Conservation (phyloP, 1,140 invertebrate species). For the Heliconius hermathena region DNA sequence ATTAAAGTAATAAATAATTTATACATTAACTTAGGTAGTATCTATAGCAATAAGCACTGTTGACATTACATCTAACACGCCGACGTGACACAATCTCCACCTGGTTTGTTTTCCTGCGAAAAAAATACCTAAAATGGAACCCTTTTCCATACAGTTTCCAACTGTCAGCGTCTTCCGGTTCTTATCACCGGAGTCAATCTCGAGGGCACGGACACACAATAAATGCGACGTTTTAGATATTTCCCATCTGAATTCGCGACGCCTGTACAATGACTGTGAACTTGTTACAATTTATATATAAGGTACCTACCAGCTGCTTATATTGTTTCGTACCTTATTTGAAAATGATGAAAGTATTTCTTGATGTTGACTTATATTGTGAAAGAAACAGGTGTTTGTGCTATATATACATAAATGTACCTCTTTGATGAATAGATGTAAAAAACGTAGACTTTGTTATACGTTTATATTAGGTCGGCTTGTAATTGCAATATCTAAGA, state of each 20-base stretch:
- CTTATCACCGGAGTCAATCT: conserved; percentile 18
- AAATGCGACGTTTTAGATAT: conserved; percentile 13
- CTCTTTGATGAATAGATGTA: neutral
- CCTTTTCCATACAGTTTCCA: neutral
- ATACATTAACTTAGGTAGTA: no score
- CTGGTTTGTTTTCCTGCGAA: neutral
- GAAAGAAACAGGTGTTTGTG: neutral
- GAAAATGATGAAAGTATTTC: neutral
- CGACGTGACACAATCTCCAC: neutral
- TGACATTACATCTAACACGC: neutral
- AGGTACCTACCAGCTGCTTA: neutral
- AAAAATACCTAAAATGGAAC: neutral
- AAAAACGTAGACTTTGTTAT: no score
- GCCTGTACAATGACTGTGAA: neutral
- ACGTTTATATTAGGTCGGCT: no score
- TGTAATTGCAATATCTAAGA: no score
- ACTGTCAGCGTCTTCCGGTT: conserved; percentile 10
- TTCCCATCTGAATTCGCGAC: conserved; percentile 16
- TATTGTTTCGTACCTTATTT: neutral
- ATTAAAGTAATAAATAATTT: no score
- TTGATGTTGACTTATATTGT: neutral
- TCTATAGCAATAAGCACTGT: no score
- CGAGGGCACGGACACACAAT: conserved; percentile 10
- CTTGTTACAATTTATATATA: no score
- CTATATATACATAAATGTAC: no score